A percentile compares a stretch with the other conserved stretches of the same genome.
Evolutionary conservation across 2,797 vertebrate genomes (phyloP).

Genomic region (Sebastes elongatus): DNA sequence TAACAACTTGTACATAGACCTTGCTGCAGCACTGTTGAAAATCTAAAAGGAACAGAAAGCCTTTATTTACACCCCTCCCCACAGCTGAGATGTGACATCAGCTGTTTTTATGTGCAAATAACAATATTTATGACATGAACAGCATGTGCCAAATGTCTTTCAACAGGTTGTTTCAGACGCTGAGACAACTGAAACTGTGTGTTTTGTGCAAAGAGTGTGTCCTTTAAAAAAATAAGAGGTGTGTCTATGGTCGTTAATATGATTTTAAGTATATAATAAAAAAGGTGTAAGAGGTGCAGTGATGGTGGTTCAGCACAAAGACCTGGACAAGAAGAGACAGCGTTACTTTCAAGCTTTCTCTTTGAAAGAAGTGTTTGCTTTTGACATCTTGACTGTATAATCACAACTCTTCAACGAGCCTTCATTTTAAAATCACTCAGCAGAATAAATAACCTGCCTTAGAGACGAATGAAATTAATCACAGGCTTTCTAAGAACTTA

Average conservation of each 20-base stretch:
- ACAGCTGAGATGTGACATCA: not conserved
- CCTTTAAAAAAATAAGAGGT: constrained; percentile 16
- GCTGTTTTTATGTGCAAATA: not conserved
- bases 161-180: constrained; percentile 8
- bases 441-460: constrained; percentile 30
- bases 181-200: constrained; percentile 34
- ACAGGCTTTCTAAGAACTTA: constrained; percentile 17
- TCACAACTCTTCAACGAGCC: constrained; percentile 14
- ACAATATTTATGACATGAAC: constrained; percentile 34
- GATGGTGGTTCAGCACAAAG: constrained; percentile 16
- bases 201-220: constrained; percentile 43
- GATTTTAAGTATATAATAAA: constrained; percentile 21
- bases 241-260: constrained; percentile 35
- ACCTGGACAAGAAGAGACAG: constrained; percentile 20
- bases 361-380: constrained; percentile 34
- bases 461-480: constrained; percentile 15
- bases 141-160: constrained; percentile 60
- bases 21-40: constrained; percentile 14
- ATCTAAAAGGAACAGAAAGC: not conserved
- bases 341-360: constrained; percentile 24
- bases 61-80: constrained; percentile 1
- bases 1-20: constrained; percentile 23
- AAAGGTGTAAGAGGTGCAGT: not conserved
- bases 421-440: constrained; percentile 19
- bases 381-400: constrained; percentile 39